Conservation (phyloP, 2,113 vertebrate genomes). For the Lasiurus borealis region DNA sequence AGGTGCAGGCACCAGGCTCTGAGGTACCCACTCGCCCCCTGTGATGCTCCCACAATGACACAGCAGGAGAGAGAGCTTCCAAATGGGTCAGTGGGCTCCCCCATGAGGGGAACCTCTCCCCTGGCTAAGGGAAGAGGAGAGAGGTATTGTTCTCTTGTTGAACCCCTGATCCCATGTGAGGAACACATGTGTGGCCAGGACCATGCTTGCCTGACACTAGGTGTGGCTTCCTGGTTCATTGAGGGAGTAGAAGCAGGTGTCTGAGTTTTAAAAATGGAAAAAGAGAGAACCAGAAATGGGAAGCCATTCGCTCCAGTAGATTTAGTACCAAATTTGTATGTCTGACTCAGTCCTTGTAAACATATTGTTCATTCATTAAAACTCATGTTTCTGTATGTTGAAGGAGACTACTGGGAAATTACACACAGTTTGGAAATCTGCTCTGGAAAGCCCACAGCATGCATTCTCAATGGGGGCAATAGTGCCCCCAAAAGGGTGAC, state of each 20-base stretch:
- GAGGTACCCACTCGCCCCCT: slow-evolving; percentile 1
- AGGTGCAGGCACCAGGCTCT: slow-evolving; percentile 57
- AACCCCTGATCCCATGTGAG: rapidly evolving
- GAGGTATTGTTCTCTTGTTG: too few species aligned
- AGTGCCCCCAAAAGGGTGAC: background rate
- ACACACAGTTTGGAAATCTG: background rate
- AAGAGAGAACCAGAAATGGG: background rate
- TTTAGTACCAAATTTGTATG: background rate
- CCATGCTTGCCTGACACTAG: background rate
- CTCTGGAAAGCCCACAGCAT: background rate
- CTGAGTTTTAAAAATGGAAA: background rate
- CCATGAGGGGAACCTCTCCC: rapidly evolving
- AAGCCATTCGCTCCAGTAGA: background rate
- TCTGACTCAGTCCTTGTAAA: background rate
- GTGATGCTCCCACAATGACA: background rate
- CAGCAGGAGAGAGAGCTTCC: background rate
- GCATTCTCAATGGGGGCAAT: background rate
- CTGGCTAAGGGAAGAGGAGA: background rate
- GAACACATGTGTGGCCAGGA: background rate
- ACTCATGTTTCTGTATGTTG: background rate
- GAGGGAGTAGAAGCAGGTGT: background rate
- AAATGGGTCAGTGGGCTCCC: background rate
- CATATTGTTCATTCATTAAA: background rate
- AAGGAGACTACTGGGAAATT: background rate
- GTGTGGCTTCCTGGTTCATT: background rate